phyloP scores from a whole-genome alignment of 1,140 invertebrate species.

The Cyclina sinensis region DNA sequence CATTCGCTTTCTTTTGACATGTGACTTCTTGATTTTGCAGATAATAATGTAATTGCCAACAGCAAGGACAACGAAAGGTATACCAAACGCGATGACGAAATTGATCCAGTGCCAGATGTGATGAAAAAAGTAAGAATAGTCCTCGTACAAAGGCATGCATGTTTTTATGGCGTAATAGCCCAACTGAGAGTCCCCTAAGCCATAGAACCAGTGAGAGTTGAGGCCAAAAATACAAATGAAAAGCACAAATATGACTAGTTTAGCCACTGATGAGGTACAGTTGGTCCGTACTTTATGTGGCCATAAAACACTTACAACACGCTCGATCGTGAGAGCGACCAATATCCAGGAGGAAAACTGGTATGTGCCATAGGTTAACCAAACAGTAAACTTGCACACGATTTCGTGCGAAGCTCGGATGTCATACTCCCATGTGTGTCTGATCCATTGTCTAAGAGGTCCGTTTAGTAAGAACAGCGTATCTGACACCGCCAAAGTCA shows the following conservation, averaged over 20 bases:
- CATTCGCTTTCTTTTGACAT: neutral
- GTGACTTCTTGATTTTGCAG: neutral
- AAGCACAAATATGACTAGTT: neutral
- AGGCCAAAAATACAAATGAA: neutral
- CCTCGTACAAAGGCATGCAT: conserved; percentile 11
- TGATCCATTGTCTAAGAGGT: conserved; percentile 73
- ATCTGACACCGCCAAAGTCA: conserved; percentile 69
- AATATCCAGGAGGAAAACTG: conserved; percentile 76
- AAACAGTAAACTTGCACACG: conserved; percentile 71
- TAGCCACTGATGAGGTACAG: conserved; percentile 42
- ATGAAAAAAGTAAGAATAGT: conserved; percentile 36
- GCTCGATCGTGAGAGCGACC: conserved; percentile 74
- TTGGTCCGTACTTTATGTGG: conserved; percentile 66
- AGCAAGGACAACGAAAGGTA: conserved; percentile 16
- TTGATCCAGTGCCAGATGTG: conserved; percentile 56
- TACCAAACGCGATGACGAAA: conserved; percentile 17
- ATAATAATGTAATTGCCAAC: conserved; percentile 45
- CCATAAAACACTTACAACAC: conserved; percentile 70
- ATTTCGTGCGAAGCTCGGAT: conserved; percentile 50
- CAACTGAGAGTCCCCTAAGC: neutral
- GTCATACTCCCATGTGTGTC: conserved; percentile 65
- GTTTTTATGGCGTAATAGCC: neutral
- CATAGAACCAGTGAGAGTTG: conserved; percentile 59
- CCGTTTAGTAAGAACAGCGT: conserved; percentile 69
- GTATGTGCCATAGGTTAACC: conserved; percentile 65